A percentile compares a stretch with the other conserved stretches of the same genome.
Evolutionary conservation across 2,797 vertebrate species (phyloP).

Genomic region (Ciconia nigra): DNA sequence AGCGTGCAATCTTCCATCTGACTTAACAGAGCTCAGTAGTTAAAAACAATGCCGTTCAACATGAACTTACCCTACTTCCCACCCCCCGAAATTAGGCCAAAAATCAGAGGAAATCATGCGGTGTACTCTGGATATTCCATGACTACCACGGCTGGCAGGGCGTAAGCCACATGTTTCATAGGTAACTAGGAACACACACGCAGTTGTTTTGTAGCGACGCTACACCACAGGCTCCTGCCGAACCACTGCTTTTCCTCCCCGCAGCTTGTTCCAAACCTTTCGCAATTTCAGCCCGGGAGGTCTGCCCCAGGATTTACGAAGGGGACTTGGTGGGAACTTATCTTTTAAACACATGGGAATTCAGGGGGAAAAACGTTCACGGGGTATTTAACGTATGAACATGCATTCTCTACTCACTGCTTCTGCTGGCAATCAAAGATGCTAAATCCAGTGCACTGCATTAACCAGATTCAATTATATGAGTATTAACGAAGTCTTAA

Average conservation of each 20-base stretch:
- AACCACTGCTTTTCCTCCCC: neutral
- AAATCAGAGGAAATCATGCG: slow-evolving; percentile 21
- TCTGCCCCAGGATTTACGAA: neutral
- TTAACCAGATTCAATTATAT: neutral
- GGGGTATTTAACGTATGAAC: neutral
- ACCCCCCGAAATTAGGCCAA: neutral
- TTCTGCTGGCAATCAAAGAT: neutral
- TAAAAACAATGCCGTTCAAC: neutral
- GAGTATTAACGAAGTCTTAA: neutral
- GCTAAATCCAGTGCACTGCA: neutral
- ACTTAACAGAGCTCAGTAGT: neutral
- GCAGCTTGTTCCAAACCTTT: neutral
- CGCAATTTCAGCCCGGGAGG: neutral
- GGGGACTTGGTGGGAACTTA: neutral
- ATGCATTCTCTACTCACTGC: neutral
- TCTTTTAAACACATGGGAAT: neutral
- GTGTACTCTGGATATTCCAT: slow-evolving; percentile 42
- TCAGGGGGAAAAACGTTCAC: neutral
- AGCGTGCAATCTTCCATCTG: neutral
- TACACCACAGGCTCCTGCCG: neutral
- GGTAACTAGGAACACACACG: slow-evolving; percentile 53
- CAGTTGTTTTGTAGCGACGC: slow-evolving; percentile 53
- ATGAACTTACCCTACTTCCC: neutral
- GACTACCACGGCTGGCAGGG: neutral
- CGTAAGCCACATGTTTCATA: slow-evolving; percentile 8